A percentile compares a stretch with the other conserved stretches of the same genome.
These are phyloP conservation scores for Okamejei kenojei DNA, from an alignment of 2,797 vertebrate genomes.

Conservation along the genomic window DNA sequence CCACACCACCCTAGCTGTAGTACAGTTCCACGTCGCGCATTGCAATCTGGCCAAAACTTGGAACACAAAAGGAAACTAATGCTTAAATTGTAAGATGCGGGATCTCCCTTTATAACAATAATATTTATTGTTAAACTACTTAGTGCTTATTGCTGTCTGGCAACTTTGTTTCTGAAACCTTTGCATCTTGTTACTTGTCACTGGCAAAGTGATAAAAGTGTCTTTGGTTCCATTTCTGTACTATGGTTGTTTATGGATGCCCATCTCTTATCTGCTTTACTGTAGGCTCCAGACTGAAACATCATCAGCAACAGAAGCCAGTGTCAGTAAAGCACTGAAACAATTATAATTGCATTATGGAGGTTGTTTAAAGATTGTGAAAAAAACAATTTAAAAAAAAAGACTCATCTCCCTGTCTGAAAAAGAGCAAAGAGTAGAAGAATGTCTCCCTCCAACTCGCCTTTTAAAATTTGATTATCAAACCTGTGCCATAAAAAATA, in stretches of 20 bases:
- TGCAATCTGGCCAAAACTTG: slow-evolving; percentile 10
- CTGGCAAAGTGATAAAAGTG: background rate
- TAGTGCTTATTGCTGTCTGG: background rate
- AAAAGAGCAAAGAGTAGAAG: background rate
- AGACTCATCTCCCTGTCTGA: background rate
- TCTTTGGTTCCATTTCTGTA: background rate
- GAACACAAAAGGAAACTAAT: slow-evolving; percentile 18
- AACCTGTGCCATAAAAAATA: slow-evolving; percentile 47
- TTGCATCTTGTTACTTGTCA: background rate
- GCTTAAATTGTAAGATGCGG: background rate
- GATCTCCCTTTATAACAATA: background rate
- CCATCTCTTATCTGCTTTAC: slow-evolving; percentile 38
- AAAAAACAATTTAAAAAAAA: background rate
- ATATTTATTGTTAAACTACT: background rate
- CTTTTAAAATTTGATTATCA: slow-evolving; percentile 34
- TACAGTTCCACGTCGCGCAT: slow-evolving; percentile 35
- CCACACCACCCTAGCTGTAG: background rate
- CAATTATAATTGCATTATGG: slow-evolving; percentile 43
- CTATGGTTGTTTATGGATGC: background rate
- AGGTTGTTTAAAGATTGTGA: slow-evolving; percentile 34
- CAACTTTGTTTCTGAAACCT: background rate
- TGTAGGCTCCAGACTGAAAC: slow-evolving; percentile 73
- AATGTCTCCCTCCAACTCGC: background rate
- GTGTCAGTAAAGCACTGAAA: slow-evolving; percentile 73
- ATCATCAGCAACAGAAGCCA: slow-evolving; percentile 72